A percentile compares a stretch with the other conserved stretches of the same genome.
phyloP scores from a whole-genome alignment of 2,797 vertebrate species.

The Tenualosa thibaudeaui region DNA sequence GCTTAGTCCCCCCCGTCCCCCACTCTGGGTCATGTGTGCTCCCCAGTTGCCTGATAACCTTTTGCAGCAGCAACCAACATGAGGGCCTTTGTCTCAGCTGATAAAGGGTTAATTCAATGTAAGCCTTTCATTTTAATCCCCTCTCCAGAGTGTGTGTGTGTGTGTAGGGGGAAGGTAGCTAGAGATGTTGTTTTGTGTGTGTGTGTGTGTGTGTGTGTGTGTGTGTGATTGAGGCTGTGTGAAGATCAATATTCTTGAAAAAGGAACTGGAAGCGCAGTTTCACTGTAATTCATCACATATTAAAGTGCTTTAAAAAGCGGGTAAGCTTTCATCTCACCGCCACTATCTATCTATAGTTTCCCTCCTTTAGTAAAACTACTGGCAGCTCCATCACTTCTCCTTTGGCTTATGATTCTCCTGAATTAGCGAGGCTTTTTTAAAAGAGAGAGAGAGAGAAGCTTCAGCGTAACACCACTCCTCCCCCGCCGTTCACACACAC shows the following conservation, averaged over 20 bases:
- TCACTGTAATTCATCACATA: conserved; percentile 23
- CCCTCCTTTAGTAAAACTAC: not conserved
- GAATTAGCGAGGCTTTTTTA: not conserved
- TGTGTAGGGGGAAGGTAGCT: not conserved
- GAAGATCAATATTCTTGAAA: conserved; percentile 22
- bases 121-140: conserved; percentile 18
- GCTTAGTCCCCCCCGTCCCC: not conserved
- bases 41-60: conserved; percentile 10
- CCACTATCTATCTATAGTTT: not conserved
- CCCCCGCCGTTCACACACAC: not conserved
- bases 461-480: not conserved
- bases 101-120: conserved; percentile 25
- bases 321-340: not conserved
- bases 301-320: not conserved
- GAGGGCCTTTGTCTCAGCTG: conserved; percentile 16
- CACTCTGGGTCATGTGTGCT: not conserved
- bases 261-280: not conserved
- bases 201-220: not conserved
- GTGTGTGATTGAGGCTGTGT: conserved; percentile 24
- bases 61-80: not conserved
- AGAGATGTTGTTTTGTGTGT: not conserved
- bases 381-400: not conserved
- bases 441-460: not conserved
- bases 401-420: not conserved
- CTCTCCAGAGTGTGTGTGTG: not conserved